Conservation (phyloP, 2,797 vertebrate species). For the Tolypeutes matacus region DNA sequence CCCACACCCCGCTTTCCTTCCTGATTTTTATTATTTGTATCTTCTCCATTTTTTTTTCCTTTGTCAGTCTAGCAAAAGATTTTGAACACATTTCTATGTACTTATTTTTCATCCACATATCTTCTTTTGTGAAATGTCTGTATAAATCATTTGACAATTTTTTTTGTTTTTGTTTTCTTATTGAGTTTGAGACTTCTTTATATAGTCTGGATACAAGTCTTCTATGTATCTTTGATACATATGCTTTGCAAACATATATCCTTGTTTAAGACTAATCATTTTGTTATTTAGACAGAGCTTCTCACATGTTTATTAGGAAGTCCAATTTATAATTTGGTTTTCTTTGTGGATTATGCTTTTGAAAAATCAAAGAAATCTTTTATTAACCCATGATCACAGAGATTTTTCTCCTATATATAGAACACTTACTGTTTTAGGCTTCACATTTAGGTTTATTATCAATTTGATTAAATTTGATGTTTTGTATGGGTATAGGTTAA, state of each 20-base stretch:
- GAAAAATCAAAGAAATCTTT: background rate
- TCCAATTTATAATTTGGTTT: background rate
- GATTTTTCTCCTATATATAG: background rate
- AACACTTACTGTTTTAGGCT: background rate
- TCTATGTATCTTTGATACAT: no score
- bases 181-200: background rate
- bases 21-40: no score
- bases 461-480: background rate
- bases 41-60: no score
- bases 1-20: no score
- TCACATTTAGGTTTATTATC: background rate
- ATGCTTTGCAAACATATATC: background rate
- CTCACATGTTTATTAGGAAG: background rate
- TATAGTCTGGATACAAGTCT: no score
- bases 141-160: background rate
- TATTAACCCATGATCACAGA: background rate
- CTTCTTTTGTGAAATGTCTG: background rate
- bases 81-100: background rate
- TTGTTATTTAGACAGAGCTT: background rate
- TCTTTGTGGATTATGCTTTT: background rate
- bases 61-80: no score
- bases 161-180: background rate
- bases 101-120: background rate
- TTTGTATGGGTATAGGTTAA: background rate
- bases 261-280: background rate